Evolutionary conservation across 2,888 invertebrate genomes (phyloP).

Genomic region (Isotomurus palustris): DNA sequence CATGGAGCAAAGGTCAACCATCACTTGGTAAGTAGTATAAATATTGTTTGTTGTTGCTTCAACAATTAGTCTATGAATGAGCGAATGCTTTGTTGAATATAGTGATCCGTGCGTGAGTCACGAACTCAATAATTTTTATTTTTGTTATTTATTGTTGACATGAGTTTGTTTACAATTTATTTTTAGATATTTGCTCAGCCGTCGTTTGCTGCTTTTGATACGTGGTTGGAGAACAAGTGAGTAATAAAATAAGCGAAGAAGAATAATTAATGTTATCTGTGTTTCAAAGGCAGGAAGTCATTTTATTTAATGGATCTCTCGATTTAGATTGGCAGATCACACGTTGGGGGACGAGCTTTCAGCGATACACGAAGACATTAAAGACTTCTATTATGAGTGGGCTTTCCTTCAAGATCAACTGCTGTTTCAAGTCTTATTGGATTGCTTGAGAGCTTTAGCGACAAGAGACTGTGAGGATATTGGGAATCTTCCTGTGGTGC

Average conservation of each 20-base stretch:
- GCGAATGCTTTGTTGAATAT: no score
- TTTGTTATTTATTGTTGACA: no score
- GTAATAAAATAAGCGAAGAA: no score
- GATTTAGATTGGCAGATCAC: conserved; percentile 27
- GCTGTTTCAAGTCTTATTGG: conserved; percentile 32
- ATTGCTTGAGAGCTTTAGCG: conserved; percentile 36
- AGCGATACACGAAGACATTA: conserved; percentile 20
- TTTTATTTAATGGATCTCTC: no score
- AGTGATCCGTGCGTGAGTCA: no score
- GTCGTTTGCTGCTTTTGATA: conserved; percentile 43
- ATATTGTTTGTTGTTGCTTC: background rate
- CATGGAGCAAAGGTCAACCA: conserved; percentile 43
- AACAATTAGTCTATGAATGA: no score
- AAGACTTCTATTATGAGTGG: conserved; percentile 42
- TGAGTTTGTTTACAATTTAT: no score
- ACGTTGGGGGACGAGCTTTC: conserved; percentile 18
- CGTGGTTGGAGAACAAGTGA: conserved; percentile 43
- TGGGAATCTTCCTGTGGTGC: no score
- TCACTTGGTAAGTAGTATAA: conserved; percentile 36
- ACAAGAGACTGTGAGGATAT: conserved; percentile 40
- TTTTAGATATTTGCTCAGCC: conserved; percentile 42
- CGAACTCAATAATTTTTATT: no score
- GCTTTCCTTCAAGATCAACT: conserved; percentile 41
- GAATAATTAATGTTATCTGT: no score
- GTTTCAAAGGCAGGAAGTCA: no score